Conservation (phyloP, 1,140 invertebrate genomes). For the Tetragnatha versicolor region DNA sequence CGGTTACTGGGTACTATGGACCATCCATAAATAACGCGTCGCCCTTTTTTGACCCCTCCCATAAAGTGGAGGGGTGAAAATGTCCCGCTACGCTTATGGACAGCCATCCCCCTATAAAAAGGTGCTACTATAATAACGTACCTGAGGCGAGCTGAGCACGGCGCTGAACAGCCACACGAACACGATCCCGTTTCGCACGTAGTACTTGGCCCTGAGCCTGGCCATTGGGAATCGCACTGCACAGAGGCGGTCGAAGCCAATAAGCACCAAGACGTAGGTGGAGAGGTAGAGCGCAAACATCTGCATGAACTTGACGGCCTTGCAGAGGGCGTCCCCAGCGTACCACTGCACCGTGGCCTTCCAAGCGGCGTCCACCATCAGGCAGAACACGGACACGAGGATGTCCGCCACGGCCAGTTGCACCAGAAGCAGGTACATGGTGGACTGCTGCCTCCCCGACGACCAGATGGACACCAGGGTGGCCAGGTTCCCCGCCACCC, state of each 20-base stretch:
- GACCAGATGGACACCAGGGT: slow-evolving; percentile 77
- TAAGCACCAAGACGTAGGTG: slow-evolving; percentile 81
- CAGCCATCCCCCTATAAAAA: no score
- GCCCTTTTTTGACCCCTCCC: no score
- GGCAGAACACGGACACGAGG: slow-evolving; percentile 80
- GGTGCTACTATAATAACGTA: background rate
- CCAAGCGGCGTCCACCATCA: slow-evolving; percentile 81
- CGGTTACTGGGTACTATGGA: no score
- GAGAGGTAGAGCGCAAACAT: slow-evolving; percentile 84
- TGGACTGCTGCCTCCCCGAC: slow-evolving; percentile 68
- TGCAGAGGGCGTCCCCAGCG: slow-evolving; percentile 78
- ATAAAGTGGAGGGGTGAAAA: no score
- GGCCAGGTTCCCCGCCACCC: slow-evolving; percentile 75
- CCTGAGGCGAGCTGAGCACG: slow-evolving; percentile 78
- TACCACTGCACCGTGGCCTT: slow-evolving; percentile 79
- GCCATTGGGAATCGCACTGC: slow-evolving; percentile 84
- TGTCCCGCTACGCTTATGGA: no score
- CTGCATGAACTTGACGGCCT: slow-evolving; percentile 81
- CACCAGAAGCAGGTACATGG: slow-evolving; percentile 77
- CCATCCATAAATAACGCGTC: no score
- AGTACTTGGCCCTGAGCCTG: slow-evolving; percentile 69
- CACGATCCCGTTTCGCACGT: slow-evolving; percentile 69
- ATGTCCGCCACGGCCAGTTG: slow-evolving; percentile 72
- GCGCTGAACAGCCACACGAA: slow-evolving; percentile 75
- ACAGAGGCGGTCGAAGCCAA: slow-evolving; percentile 79